Conservation (phyloP, 2,888 invertebrate species). For the Phorcus lineatus region DNA sequence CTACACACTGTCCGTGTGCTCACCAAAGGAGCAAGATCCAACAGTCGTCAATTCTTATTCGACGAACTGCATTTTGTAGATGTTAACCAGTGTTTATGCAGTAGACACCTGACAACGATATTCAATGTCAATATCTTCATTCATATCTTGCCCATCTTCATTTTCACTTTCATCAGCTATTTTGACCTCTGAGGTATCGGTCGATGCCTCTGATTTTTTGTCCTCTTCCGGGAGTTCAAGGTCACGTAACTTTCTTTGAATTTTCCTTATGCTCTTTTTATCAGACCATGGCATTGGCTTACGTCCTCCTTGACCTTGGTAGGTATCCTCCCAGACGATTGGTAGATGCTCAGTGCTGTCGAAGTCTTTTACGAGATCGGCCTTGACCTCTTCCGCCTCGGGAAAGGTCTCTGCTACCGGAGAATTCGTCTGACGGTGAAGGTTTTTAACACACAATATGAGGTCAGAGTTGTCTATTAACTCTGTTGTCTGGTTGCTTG, state of each 20-base stretch:
- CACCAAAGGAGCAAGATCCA: no score
- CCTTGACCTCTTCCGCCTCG: not conserved
- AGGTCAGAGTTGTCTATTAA: not conserved
- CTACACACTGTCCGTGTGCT: no score
- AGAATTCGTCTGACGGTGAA: not conserved
- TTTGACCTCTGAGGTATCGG: no score
- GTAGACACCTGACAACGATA: no score
- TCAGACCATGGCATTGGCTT: constrained; percentile 34
- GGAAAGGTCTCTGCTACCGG: not conserved
- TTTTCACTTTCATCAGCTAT: no score
- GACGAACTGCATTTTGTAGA: no score
- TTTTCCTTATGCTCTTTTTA: constrained; percentile 34
- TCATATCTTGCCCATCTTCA: no score
- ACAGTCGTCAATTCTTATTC: no score
- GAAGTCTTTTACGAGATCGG: constrained; percentile 10
- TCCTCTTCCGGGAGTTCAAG: constrained; percentile 28
- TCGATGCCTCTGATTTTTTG: no score
- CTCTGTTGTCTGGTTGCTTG: not conserved
- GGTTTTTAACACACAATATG: not conserved
- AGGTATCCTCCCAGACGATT: constrained; percentile 37
- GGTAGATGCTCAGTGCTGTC: constrained; percentile 37
- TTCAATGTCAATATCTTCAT: no score
- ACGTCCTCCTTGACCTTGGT: constrained; percentile 32
- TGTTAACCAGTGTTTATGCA: no score
- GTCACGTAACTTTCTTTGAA: constrained; percentile 36